Conservation (phyloP, 2,888 invertebrate genomes). For the Nezara viridula region DNA sequence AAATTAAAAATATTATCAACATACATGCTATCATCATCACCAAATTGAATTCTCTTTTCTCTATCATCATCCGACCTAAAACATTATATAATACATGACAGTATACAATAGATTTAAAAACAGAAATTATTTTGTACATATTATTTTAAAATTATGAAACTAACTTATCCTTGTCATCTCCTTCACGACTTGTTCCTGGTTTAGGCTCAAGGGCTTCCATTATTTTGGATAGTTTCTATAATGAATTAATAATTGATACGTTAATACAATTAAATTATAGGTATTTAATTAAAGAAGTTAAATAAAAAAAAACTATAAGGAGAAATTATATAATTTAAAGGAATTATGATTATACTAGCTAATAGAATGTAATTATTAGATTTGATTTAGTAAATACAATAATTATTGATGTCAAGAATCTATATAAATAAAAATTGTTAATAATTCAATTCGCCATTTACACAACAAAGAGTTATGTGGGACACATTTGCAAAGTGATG, state of each 20-base stretch:
- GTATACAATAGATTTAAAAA: not conserved
- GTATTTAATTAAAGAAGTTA: not conserved
- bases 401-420: too few relatives aligned
- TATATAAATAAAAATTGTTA: too few relatives aligned
- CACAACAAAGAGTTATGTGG: too few relatives aligned
- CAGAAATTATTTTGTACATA: not conserved
- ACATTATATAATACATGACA: not conserved
- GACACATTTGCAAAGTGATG: too few relatives aligned
- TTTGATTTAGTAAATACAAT: not conserved
- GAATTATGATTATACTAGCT: not conserved
- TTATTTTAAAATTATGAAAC: not conserved
- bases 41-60: conserved; percentile 43
- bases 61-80: conserved; percentile 1
- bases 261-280: not conserved
- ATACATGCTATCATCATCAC: not conserved
- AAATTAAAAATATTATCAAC: not conserved
- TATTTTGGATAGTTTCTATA: conserved; percentile 43
- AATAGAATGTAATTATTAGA: not conserved
- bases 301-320: not conserved
- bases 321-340: not conserved
- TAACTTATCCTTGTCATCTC: not conserved
- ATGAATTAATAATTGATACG: not conserved
- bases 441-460: too few relatives aligned
- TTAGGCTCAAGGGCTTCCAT: conserved; percentile 42
- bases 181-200: conserved; percentile 49